Base-by-base conservation (phyloP, 30 jellyfish, hydroid and myxozoan genomes). In the Haliclystus octoradiatus region DNA sequence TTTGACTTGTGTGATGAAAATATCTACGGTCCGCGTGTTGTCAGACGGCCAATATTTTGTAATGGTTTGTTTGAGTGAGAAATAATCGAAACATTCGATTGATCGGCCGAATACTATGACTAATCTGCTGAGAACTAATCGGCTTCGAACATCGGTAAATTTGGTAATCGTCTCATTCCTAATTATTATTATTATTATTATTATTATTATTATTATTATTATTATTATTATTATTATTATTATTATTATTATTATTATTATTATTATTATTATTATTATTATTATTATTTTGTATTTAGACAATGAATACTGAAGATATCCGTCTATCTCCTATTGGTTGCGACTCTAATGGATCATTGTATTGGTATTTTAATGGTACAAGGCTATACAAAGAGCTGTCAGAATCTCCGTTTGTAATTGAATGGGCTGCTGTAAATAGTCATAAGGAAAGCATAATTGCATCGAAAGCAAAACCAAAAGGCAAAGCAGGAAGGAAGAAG, bases 361-460 rank as follows among this genome's bases (percentile, higher is more conserved):
- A 81, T 75, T 88, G 97, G 97, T 88, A 88, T 40, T 88, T 88
- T 63, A 77, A 80, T 62, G 97, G 97, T 47, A 81, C 94, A 40
- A 40, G 97, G 31, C 65, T 88, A 52, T 88, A 88, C 65, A 75
- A 75, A 69, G 97, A 88, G 60, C 49, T 57, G 15, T 61, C 27
- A 40, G 19, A 40, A 40, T 40, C 57, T 5, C 57, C 57, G 9
- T 9, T 19, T 40, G 19, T 40, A 5, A 40, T 40, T 5, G 57
- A 9, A 40, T 19, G 9, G 9, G 57, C 19, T 9, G 57, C 57
- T 40, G 57, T 19, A 5, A 40, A 19, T 9, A 40, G 19, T 40
- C 14, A 9, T 9, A 19, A 9, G 9, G 57, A 40, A 9, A n/a
- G n/a, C n/a, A n/a, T n/a, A n/a, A n/a, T n/a, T n/a, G 57, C 9